Conservation (phyloP, 2,113 vertebrate genomes). For the Poicephalus meyeri region DNA sequence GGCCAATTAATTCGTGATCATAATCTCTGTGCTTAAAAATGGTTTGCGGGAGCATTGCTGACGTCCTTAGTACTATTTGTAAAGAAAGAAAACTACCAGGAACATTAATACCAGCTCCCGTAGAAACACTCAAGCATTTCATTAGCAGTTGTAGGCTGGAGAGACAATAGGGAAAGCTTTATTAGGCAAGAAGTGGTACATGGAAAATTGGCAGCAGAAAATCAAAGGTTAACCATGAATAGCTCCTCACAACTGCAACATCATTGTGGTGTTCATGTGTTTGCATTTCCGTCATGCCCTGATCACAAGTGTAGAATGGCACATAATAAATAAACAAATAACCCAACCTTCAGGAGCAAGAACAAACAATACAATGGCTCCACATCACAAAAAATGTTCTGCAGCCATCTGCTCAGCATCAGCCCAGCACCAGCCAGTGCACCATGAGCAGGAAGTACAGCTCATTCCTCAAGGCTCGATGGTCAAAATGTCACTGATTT, state of each 20-base stretch:
- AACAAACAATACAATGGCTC: neutral
- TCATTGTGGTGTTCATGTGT: neutral
- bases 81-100: neutral
- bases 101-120: conserved; percentile 11
- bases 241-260: neutral
- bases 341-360: neutral
- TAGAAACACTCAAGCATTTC: conserved; percentile 21
- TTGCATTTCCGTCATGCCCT: neutral
- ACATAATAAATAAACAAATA: neutral
- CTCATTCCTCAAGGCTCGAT: conserved; percentile 32
- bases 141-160: neutral
- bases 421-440: neutral
- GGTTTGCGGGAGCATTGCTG: neutral
- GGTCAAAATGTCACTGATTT: conserved; percentile 55
- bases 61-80: neutral
- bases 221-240: neutral
- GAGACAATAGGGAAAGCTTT: neutral
- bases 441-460: neutral
- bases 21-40: neutral
- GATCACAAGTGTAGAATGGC: neutral
- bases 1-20: neutral
- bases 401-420: conserved; percentile 48
- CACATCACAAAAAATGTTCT: neutral
- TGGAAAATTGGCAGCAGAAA: conserved; percentile 21
- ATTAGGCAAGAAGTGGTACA: neutral